These are phyloP conservation scores for Eupristina koningsbergeri DNA, from an alignment of 1,140 invertebrate genomes.

Conservation along the genomic window DNA sequence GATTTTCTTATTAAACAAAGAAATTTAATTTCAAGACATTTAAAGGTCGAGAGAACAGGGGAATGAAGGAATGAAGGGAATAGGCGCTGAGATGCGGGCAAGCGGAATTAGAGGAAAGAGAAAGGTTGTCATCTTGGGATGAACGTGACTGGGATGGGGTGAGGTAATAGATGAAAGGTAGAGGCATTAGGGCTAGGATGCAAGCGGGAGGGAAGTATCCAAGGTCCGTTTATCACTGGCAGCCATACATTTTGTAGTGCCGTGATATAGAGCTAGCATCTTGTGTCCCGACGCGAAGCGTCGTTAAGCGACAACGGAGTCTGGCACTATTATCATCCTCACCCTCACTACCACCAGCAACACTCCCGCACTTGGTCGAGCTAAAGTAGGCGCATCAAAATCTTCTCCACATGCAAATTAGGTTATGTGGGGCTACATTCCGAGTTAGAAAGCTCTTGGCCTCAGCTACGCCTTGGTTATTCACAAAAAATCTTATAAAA, in stretches of 20 bases:
- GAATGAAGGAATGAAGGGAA: background rate
- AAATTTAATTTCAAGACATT: slow-evolving; percentile 31
- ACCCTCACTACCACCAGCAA: background rate
- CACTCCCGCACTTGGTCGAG: too few species aligned
- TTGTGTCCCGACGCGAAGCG: slow-evolving; percentile 53
- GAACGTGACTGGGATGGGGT: too few species aligned
- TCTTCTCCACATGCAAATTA: too few species aligned
- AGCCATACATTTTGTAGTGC: slow-evolving; percentile 65
- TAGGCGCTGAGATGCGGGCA: background rate
- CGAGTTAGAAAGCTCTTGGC: background rate
- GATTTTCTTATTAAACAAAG: slow-evolving; percentile 9
- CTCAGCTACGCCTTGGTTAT: slow-evolving; percentile 22
- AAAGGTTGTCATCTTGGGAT: background rate
- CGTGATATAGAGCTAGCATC: slow-evolving; percentile 53
- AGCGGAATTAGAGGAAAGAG: background rate
- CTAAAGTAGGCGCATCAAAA: background rate
- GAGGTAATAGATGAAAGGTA: background rate
- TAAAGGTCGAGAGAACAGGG: slow-evolving; percentile 1
- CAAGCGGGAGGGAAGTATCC: background rate
- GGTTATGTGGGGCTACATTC: background rate
- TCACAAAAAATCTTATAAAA: too few species aligned
- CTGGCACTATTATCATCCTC: slow-evolving; percentile 39
- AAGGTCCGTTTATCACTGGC: slow-evolving; percentile 63
- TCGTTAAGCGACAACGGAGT: slow-evolving; percentile 59
- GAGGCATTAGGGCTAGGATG: slow-evolving; percentile 3